These are phyloP conservation scores for Otocyon megalotis DNA, from an alignment of 2,113 vertebrate genomes.

Conservation along the genomic window DNA sequence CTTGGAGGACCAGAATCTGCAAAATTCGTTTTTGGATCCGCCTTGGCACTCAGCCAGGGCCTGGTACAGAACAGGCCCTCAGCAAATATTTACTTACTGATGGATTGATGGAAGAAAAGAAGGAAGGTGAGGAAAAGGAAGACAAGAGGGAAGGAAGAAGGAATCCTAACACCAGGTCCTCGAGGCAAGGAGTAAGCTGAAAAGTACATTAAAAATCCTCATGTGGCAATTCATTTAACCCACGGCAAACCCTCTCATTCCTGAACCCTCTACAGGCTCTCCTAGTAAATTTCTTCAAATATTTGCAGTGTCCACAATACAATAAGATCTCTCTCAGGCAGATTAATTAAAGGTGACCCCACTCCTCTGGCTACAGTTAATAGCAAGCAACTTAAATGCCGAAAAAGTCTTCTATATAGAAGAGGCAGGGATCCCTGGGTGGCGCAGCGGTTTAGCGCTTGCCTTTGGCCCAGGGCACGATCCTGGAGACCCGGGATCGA, in stretches of 20 bases:
- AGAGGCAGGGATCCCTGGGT: no score
- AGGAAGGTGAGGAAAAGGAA: not conserved
- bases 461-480: no score
- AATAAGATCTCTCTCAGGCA: slow-evolving; percentile 13
- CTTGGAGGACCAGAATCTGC: not conserved
- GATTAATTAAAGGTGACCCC: slow-evolving; percentile 56
- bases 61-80: slow-evolving; percentile 2
- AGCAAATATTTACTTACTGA: slow-evolving; percentile 41
- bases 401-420: slow-evolving; percentile 42
- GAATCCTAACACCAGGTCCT: not conserved
- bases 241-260: slow-evolving; percentile 17
- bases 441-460: no score
- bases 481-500: no score
- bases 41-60: not conserved
- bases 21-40: slow-evolving; percentile 38
- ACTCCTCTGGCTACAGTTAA: slow-evolving; percentile 44
- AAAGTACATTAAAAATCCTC: slow-evolving; percentile 42
- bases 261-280: slow-evolving; percentile 32
- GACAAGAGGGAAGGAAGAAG: not conserved
- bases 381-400: slow-evolving; percentile 52
- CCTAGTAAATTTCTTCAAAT: slow-evolving; percentile 60
- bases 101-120: slow-evolving; percentile 33
- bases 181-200: slow-evolving; percentile 36
- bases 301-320: slow-evolving; percentile 50
- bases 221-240: slow-evolving; percentile 21